A percentile compares a stretch with the other conserved stretches of the same genome.
phyloP scores from a whole-genome alignment of 2,113 vertebrate species.

The Paraplagusia blochii region DNA sequence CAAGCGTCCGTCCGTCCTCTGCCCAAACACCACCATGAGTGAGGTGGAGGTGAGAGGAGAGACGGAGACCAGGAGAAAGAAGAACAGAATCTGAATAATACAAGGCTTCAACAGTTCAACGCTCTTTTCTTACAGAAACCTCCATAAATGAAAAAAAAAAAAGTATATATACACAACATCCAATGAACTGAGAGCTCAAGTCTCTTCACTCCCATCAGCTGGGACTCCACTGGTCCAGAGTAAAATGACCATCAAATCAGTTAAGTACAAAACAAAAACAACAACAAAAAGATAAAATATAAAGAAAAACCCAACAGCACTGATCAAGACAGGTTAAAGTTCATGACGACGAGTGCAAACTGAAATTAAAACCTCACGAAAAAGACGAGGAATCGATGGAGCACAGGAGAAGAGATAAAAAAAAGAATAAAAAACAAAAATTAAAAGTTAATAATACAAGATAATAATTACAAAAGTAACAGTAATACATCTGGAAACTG shows the following conservation, averaged over 20 bases:
- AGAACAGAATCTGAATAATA: constrained; percentile 46
- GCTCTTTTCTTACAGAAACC: constrained; percentile 58
- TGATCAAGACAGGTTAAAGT: constrained; percentile 19
- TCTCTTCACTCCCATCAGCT: constrained; percentile 32
- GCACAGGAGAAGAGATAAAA: constrained; percentile 26
- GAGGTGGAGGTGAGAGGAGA: constrained; percentile 26
- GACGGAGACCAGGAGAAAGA: constrained; percentile 14
- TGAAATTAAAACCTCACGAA: constrained; percentile 25
- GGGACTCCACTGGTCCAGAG: constrained; percentile 41
- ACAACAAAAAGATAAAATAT: too few relatives aligned
- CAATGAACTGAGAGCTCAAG: constrained; percentile 33
- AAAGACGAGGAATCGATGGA: constrained; percentile 33
- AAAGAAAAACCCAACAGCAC: too few relatives aligned
- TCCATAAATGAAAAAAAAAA: constrained; percentile 59
- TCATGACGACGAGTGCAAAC: constrained; percentile 49
- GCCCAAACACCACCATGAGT: constrained; percentile 34
- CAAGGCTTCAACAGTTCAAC: constrained; percentile 67
- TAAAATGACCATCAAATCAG: constrained; percentile 49
- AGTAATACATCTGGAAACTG: constrained; percentile 57
- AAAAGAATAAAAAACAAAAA: constrained; percentile 59
- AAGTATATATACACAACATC: constrained; percentile 60
- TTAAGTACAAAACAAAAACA: constrained; percentile 17
- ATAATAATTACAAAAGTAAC: constrained; percentile 68
- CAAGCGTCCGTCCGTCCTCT: constrained; percentile 21
- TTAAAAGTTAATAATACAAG: constrained; percentile 63